Percentiles rank a stretch among this genome's conserved stretches.
phyloP scores from a whole-genome alignment of 2,888 invertebrate species.

The Volucella zonaria region DNA sequence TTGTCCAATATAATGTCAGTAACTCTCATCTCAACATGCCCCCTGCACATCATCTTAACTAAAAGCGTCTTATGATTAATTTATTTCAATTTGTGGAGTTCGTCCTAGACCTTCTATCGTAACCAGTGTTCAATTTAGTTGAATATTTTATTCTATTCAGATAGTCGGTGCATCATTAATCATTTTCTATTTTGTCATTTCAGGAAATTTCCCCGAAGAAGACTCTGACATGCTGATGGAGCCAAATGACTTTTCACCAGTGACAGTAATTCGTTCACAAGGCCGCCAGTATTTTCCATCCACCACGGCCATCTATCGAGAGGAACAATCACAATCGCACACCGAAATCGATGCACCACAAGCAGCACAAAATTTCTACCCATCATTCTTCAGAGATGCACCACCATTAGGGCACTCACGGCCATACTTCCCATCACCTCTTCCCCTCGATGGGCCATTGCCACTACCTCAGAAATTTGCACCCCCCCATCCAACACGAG shows the following conservation, averaged over 20 bases:
- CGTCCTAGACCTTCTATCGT: too few species aligned
- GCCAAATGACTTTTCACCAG: slow-evolving; percentile 81
- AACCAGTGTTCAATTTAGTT: too few species aligned
- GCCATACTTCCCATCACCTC: slow-evolving; percentile 85
- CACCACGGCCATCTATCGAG: slow-evolving; percentile 65
- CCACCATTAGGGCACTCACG: slow-evolving; percentile 86
- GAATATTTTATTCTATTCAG: too few species aligned
- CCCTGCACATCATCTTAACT: too few species aligned
- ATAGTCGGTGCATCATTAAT: too few species aligned
- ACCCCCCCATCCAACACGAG: slow-evolving; percentile 83
- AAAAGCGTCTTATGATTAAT: too few species aligned
- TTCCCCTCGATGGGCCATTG: slow-evolving; percentile 83
- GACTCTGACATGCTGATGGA: slow-evolving; percentile 83
- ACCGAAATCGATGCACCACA: slow-evolving; percentile 81
- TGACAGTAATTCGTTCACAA: slow-evolving; percentile 79
- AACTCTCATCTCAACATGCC: too few species aligned
- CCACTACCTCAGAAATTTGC: slow-evolving; percentile 84
- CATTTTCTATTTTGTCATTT: too few species aligned
- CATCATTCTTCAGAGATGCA: slow-evolving; percentile 87
- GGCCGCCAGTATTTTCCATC: slow-evolving; percentile 80
- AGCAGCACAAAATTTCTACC: slow-evolving; percentile 88
- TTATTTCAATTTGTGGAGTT: too few species aligned
- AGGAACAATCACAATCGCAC: slow-evolving; percentile 79
- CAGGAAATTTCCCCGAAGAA: slow-evolving; percentile 81
- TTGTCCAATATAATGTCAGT: too few species aligned